phyloP scores from a whole-genome alignment of 2,113 vertebrate genomes.

The Poeciliopsis turrubarensis region DNA sequence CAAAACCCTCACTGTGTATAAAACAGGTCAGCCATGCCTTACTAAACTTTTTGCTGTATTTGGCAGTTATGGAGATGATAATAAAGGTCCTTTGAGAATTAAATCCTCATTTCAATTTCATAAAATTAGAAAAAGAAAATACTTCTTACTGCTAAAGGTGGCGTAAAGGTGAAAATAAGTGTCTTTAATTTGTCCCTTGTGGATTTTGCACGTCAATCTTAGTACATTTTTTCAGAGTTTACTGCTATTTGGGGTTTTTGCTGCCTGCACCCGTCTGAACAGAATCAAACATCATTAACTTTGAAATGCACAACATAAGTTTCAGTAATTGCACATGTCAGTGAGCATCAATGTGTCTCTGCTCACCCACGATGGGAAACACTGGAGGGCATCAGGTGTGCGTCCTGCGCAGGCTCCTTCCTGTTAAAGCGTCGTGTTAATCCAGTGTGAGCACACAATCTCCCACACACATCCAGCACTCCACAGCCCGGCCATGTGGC shows the following conservation, averaged over 20 bases:
- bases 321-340: slow-evolving; percentile 33
- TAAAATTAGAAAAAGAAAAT: neutral
- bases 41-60: neutral
- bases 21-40: neutral
- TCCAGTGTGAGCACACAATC: slow-evolving; percentile 42
- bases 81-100: neutral
- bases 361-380: slow-evolving; percentile 40
- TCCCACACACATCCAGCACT: slow-evolving; percentile 18
- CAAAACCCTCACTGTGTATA: neutral
- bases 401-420: slow-evolving; percentile 11
- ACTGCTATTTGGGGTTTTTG: neutral
- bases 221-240: too few relatives aligned
- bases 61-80: too few relatives aligned
- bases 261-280: slow-evolving; percentile 1
- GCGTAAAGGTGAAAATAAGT: neutral
- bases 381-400: slow-evolving; percentile 60
- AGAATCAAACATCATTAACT: neutral
- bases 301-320: slow-evolving; percentile 4
- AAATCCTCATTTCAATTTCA: neutral
- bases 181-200: neutral
- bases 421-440: slow-evolving; percentile 26
- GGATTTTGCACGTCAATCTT: neutral
- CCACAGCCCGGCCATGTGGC: slow-evolving; percentile 16
- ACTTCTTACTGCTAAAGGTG: neutral
- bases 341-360: slow-evolving; percentile 44